Evolutionary conservation across 2,888 invertebrate genomes (phyloP), one percentile per base, ranked within the genome.

Genomic region (Thecophora atra): DNA sequence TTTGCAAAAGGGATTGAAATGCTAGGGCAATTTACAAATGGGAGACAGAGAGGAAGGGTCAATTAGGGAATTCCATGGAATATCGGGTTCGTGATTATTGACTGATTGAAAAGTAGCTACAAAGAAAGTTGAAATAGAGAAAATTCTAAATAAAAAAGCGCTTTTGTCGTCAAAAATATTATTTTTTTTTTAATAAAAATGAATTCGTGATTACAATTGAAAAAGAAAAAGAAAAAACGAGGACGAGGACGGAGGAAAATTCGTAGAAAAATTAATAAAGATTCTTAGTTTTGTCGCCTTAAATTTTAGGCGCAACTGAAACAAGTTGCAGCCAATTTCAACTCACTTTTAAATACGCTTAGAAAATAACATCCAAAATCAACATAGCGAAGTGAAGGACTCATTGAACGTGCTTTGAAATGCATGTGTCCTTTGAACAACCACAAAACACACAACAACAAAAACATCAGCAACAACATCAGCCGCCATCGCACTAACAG

Each of bases 1-100:
- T 62, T 62, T 60, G 60, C 42, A 60, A 69, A 69, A 42, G 69
- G 58, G 37, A 60, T 44, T 58, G 58, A 69, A 47, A 58, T 60
- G 60, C 47, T 11, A n/a, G n/a, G n/a, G n/a, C n/a, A n/a, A n/a
- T n/a, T n/a, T n/a, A n/a, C n/a, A n/a, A n/a, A 11, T 2, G 37
- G 37, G 37, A 37, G 37, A 37, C 7, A 37, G 37, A 11, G 37
- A 11, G 30, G 30, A 30, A 8, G 30, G 30, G 30, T n/a, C n/a
- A n/a, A n/a, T n/a, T n/a, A 8, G 30, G 30, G 30, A 30, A 8
- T 30, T n/a, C n/a, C n/a, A n/a, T n/a, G n/a, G n/a, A n/a, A n/a
- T 8, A 30, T 30, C 30, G 8, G 30, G 30, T 30, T 30, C 8
- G n/a, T 30, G 37, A 37, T 37, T 37, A 37, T 37, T 37, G 37